phyloP scores from a whole-genome alignment of 2,797 vertebrate species.

The Poeciliopsis gracilis region DNA sequence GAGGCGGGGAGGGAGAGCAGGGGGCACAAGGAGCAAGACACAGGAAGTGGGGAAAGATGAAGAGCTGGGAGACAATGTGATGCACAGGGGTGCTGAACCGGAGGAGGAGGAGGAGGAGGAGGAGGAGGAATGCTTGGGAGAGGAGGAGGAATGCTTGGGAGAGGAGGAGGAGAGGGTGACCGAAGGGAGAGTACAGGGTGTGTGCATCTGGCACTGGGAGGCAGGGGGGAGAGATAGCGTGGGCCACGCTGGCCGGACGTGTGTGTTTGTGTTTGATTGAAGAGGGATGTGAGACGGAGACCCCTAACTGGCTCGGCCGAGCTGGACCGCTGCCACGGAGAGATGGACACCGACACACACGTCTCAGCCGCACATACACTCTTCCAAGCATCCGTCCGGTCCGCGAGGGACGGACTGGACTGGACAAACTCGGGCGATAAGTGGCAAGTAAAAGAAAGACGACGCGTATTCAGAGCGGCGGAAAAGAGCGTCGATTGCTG shows the following conservation, averaged over 20 bases:
- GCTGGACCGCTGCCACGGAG: slow-evolving; percentile 79
- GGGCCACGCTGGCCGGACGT: slow-evolving; percentile 86
- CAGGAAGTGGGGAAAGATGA: slow-evolving; percentile 85
- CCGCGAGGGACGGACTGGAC: slow-evolving; percentile 28
- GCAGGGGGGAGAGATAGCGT: slow-evolving; percentile 82
- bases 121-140: slow-evolving; percentile 57
- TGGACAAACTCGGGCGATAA: slow-evolving; percentile 46
- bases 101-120: slow-evolving; percentile 56
- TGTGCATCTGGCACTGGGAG: slow-evolving; percentile 84
- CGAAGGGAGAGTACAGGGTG: slow-evolving; percentile 72
- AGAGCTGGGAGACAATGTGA: slow-evolving; percentile 81
- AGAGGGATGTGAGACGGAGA: slow-evolving; percentile 87
- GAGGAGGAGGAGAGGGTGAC: slow-evolving; percentile 56
- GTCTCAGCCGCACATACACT: slow-evolving; percentile 26
- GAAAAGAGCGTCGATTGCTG: not conserved
- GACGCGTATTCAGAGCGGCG: slow-evolving; percentile 3
- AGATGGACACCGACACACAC: slow-evolving; percentile 72
- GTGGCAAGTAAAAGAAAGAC: slow-evolving; percentile 10
- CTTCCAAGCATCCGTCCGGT: slow-evolving; percentile 40
- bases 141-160: slow-evolving; percentile 65
- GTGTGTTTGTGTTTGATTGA: slow-evolving; percentile 88
- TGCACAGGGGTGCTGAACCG: slow-evolving; percentile 74
- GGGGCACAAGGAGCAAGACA: slow-evolving; percentile 82
- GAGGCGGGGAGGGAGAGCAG: slow-evolving; percentile 70
- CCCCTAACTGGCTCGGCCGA: slow-evolving; percentile 79